A percentile compares a stretch with the other conserved stretches of the same genome.
These are phyloP conservation scores for Candoia aspera DNA, from an alignment of 2,113 vertebrate species.

Conservation along the genomic window DNA sequence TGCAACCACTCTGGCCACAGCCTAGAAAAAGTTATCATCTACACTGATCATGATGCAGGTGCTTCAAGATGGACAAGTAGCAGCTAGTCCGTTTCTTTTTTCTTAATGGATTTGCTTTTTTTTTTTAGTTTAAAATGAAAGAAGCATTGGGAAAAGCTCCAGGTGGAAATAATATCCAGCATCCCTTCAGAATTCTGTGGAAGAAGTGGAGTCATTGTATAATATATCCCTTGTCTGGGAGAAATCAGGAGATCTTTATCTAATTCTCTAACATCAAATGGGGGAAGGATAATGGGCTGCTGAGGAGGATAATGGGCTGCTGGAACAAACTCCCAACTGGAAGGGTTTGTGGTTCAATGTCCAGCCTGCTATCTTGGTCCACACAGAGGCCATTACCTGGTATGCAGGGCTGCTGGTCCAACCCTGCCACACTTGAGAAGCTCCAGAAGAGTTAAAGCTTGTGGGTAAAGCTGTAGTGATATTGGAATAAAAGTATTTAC, in stretches of 20 bases:
- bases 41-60: background rate
- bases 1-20: background rate
- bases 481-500: constrained; percentile 5
- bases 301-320: too few species aligned
- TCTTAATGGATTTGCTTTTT: background rate
- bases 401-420: background rate
- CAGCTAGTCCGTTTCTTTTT: background rate
- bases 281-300: too few species aligned
- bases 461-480: background rate
- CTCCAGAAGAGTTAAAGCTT: background rate
- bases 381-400: background rate
- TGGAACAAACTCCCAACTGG: background rate
- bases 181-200: background rate
- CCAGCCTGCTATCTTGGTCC: background rate
- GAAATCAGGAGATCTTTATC: background rate
- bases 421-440: background rate
- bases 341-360: background rate
- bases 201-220: background rate
- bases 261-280: background rate
- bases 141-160: background rate
- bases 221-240: background rate
- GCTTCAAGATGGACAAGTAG: background rate
- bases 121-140: background rate
- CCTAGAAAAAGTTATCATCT: background rate
- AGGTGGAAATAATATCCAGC: background rate